phyloP scores from a whole-genome alignment of 2,888 invertebrate species.

The Atherix ibis region DNA sequence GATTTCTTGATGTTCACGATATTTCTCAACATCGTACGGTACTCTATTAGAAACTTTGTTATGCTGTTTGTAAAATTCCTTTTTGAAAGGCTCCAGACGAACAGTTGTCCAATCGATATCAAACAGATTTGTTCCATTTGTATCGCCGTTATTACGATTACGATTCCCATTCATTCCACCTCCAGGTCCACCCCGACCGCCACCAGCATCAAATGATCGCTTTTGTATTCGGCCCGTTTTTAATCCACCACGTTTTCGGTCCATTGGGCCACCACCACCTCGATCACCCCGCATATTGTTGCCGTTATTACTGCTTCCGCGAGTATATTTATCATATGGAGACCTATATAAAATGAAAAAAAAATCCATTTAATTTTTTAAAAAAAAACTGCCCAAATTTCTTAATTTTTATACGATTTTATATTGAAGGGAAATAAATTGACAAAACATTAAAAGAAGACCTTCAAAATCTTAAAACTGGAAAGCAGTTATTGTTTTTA shows the following conservation, averaged over 20 bases:
- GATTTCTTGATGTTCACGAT: slow-evolving; percentile 50
- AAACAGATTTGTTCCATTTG: slow-evolving; percentile 36
- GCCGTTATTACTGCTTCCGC: too few species aligned
- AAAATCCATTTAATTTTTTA: too few species aligned
- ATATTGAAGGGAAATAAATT: too few species aligned
- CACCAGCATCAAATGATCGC: slow-evolving; percentile 4
- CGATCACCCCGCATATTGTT: too few species aligned
- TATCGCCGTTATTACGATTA: slow-evolving; percentile 20
- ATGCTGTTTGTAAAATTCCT: slow-evolving; percentile 66
- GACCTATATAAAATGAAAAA: too few species aligned
- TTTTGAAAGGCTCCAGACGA: slow-evolving; percentile 55
- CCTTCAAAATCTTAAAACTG: too few species aligned
- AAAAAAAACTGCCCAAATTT: too few species aligned
- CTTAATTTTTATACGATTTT: too few species aligned
- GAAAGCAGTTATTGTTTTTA: too few species aligned
- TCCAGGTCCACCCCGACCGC: slow-evolving; percentile 5
- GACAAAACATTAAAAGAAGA: too few species aligned
- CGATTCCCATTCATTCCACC: slow-evolving; percentile 7
- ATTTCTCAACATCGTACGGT: slow-evolving; percentile 52
- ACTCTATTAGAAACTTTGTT: slow-evolving; percentile 42
- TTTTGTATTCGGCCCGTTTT: slow-evolving; percentile 49
- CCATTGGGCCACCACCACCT: slow-evolving; percentile 9
- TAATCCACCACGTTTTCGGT: slow-evolving; percentile 1
- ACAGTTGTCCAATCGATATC: slow-evolving; percentile 39
- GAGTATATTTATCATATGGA: too few species aligned